Percentiles rank a stretch among this genome's conserved stretches.
Evolutionary conservation across 2,113 vertebrate genomes (phyloP).

Genomic region (Candoia aspera): DNA sequence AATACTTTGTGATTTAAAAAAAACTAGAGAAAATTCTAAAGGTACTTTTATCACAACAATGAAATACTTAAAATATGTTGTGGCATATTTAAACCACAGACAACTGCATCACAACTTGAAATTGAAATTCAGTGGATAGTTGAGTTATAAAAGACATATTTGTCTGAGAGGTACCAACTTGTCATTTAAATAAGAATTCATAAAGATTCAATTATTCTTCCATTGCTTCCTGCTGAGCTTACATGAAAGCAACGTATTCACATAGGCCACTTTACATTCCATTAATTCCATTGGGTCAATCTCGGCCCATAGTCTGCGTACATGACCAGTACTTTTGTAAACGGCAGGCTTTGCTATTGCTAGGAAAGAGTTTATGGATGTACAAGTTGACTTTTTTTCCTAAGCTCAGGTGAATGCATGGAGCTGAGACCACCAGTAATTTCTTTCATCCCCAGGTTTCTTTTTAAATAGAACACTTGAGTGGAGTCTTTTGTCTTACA

Average conservation of each 20-base stretch:
- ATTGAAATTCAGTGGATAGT: neutral
- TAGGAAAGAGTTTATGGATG: neutral
- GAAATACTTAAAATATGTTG: neutral
- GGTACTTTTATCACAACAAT: no score
- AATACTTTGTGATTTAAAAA: no score
- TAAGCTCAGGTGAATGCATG: neutral
- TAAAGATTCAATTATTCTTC: neutral
- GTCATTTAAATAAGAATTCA: neutral
- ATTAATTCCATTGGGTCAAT: neutral
- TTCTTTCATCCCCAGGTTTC: neutral
- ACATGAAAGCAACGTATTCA: neutral
- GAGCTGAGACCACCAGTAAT: neutral
- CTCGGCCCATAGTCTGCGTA: neutral
- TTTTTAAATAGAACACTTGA: neutral
- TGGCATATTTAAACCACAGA: neutral
- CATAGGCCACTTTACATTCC: neutral
- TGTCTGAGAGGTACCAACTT: neutral
- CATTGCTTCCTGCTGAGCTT: neutral
- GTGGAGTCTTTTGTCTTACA: neutral
- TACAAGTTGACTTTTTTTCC: neutral
- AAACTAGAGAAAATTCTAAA: no score
- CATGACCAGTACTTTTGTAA: neutral
- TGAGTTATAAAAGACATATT: neutral
- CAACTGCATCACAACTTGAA: neutral
- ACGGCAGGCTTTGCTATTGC: neutral